Base-by-base conservation (phyloP, 2,113 vertebrate genomes). In the Marmota monax region DNA sequence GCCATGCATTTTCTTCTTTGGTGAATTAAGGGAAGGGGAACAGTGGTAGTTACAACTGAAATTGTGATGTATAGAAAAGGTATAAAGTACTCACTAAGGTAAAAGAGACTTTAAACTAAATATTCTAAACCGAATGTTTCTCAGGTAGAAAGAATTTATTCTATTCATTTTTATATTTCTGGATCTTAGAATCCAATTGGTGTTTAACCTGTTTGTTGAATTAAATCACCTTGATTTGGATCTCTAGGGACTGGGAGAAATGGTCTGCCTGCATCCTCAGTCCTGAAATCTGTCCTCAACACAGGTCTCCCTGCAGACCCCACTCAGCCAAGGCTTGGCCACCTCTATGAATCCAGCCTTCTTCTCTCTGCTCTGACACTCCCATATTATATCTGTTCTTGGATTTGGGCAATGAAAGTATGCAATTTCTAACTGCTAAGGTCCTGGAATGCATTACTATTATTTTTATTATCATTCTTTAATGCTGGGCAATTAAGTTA, bases 401-500 rank as follows among this genome's bases (percentile, higher is more conserved):
- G n/a, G 58, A 90, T 67, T 39, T 70, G 72, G 32, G 29, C 18
- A 45, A 80, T 12, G 73, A 14, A 16, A 90, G 18, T 45, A 53
- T 34, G 29, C 4, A 63, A 53, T 65, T 34, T 90, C 42, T 97
- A 93, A 39, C 39, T 63, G 37, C 7, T 76, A 69, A 85, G 32
- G 25, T 42, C 27, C 73, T 90, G 42, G 2, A 82, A 74, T 20
- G 20, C 11, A 69, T 20, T 73, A 45, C 34, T 83, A 39, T 20
- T 27, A 45, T 78, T 91, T 84, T 56, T 83, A 42, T 78, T 56
- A 79, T 90, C 90, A 74, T 77, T 90, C 56, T 63, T 82, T 91
- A 91, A 78, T 22, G 18, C 56, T 72, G 25, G 74, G 56, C 45
- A 96, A 79, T 65, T 67, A 88, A 92, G 48, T 70, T 17, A 87